A percentile compares a stretch with the other conserved stretches of the same genome.
phyloP scores from a whole-genome alignment of 2,797 vertebrate genomes.

The Rhinophrynus dorsalis region DNA sequence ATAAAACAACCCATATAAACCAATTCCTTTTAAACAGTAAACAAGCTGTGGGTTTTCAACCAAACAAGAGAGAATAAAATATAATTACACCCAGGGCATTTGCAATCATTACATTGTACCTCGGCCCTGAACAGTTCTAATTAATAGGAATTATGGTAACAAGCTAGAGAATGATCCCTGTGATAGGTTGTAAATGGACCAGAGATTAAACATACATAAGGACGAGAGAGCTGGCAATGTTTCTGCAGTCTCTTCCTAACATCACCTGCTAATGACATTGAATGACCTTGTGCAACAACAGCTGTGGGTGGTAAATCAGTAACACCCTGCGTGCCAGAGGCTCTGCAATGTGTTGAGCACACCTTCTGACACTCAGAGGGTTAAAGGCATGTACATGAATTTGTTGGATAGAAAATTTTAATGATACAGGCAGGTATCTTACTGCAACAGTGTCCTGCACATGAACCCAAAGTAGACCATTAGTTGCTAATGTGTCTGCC shows the following conservation, averaged over 20 bases:
- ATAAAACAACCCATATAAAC: too few species aligned
- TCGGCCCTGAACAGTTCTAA: background rate
- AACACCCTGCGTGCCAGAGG: too few species aligned
- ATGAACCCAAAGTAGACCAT: background rate
- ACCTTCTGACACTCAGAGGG: too few species aligned
- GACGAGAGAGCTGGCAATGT: background rate
- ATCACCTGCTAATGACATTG: background rate
- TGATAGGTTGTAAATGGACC: background rate
- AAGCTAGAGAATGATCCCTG: background rate
- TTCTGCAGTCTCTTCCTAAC: background rate
- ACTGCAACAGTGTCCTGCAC: background rate
- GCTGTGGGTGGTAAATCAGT: background rate
- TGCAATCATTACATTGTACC: background rate
- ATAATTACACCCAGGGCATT: background rate
- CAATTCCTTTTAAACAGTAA: background rate
- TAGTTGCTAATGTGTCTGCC: background rate
- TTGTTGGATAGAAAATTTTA: background rate
- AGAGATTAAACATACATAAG: background rate
- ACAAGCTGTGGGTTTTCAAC: background rate
- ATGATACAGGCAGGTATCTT: background rate
- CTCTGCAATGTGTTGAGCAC: too few species aligned
- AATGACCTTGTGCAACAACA: background rate
- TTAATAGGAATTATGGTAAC: conserved; percentile 7
- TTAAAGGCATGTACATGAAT: too few species aligned
- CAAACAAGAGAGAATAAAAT: conserved; percentile 1